These are phyloP conservation scores for Papilio gigon DNA, from an alignment of 2,888 invertebrate species.

Conservation along the genomic window DNA sequence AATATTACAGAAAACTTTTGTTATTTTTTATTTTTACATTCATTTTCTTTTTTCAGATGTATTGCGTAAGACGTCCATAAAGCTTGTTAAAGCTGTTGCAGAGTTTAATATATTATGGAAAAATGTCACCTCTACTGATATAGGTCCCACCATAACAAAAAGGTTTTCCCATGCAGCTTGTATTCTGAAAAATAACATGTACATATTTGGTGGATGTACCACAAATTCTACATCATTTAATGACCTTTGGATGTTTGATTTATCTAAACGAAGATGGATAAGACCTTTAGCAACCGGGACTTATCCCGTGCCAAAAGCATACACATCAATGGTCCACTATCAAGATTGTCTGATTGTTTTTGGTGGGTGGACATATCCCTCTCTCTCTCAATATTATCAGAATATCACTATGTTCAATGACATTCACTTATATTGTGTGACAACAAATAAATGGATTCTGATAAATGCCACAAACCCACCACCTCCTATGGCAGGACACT, in stretches of 20 bases:
- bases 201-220: conserved; percentile 98
- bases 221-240: conserved; percentile 97
- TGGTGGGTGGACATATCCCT: conserved; percentile 98
- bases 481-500: conserved; percentile 95
- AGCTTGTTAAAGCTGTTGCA: conserved; percentile 88
- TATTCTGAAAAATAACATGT: conserved; percentile 92
- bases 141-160: conserved; percentile 91
- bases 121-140: conserved; percentile 81
- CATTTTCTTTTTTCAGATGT: conserved; percentile 85
- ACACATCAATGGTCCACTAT: conserved; percentile 95
- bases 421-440: conserved; percentile 92
- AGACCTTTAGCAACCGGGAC: conserved; percentile 90
- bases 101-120: conserved; percentile 91
- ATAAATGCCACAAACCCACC: conserved; percentile 86
- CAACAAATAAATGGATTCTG: conserved; percentile 89
- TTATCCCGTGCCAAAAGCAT: conserved; percentile 98
- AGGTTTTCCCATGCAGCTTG: conserved; percentile 96
- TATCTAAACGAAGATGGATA: conserved; percentile 92
- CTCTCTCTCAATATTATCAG: conserved; percentile 91
- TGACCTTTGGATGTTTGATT: conserved; percentile 96
- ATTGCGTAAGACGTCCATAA: conserved; percentile 86
- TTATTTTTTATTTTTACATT: conserved; percentile 15
- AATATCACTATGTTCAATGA: conserved; percentile 95
- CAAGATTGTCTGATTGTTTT: conserved; percentile 92
- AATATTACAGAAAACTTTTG: background rate